Evolutionary conservation across 2,113 vertebrate genomes (phyloP).

Genomic region (Struthidea cinerea): DNA sequence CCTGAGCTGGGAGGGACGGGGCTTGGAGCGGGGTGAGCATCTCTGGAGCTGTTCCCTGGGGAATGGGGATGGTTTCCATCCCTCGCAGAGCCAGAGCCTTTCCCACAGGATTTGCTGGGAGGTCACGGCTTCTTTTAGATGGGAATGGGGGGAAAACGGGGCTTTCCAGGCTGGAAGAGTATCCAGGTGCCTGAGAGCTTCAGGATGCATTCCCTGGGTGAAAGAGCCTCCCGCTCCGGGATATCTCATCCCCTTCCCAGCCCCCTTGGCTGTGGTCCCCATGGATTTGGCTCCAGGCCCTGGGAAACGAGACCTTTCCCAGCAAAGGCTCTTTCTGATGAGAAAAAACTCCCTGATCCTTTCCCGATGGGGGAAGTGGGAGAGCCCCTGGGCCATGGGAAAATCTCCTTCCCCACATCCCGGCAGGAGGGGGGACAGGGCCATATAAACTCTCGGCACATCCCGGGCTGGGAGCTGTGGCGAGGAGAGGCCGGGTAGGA

Average conservation of each 20-base stretch:
- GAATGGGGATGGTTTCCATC: neutral
- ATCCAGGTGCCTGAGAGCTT: neutral
- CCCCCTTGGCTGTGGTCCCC: neutral
- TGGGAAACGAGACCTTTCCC: neutral
- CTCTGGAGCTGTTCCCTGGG: accelerated
- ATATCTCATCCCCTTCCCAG: neutral
- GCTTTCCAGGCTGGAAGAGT: neutral
- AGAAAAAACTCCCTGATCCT: neutral
- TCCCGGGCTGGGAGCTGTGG: accelerated
- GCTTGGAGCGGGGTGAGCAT: neutral
- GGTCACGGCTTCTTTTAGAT: neutral
- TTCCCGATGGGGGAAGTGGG: neutral
- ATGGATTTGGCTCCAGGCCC: neutral
- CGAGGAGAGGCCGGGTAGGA: neutral
- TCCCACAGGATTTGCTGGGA: neutral
- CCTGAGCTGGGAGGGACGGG: neutral
- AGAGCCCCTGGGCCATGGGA: neutral
- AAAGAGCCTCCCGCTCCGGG: accelerated
- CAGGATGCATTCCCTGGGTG: neutral
- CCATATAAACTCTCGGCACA: neutral
- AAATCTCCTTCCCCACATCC: neutral
- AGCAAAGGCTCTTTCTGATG: neutral
- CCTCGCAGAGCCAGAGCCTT: neutral
- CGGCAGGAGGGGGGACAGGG: neutral
- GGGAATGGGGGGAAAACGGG: accelerated